These are phyloP conservation scores for Heliconius cydno DNA, from an alignment of 2,888 invertebrate species.

Conservation along the genomic window DNA sequence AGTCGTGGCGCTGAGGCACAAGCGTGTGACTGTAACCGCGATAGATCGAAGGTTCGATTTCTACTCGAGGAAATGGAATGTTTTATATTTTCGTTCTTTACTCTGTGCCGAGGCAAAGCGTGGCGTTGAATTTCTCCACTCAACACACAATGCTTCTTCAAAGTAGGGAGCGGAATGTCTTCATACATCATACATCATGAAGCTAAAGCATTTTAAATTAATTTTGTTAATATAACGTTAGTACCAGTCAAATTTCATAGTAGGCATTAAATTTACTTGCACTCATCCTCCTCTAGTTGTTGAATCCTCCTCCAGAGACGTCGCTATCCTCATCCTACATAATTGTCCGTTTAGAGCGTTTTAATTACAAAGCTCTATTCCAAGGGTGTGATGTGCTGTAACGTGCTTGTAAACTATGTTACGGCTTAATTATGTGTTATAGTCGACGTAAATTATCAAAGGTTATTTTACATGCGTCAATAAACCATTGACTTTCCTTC, in stretches of 20 bases:
- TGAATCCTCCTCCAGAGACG: constrained; percentile 49
- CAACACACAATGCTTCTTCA: too few relatives aligned
- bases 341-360: constrained; percentile 78
- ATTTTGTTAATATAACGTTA: constrained; percentile 5
- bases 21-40: too few relatives aligned
- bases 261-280: constrained; percentile 25
- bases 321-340: constrained; percentile 51
- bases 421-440: constrained; percentile 54
- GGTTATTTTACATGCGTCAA: constrained; percentile 28
- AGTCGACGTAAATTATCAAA: constrained; percentile 41
- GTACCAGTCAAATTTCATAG: constrained; percentile 19
- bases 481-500: constrained; percentile 4
- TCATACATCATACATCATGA: too few relatives aligned
- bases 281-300: constrained; percentile 26
- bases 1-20: too few relatives aligned
- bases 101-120: too few relatives aligned
- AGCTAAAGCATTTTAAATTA: background rate
- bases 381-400: constrained; percentile 74
- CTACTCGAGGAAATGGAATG: too few relatives aligned
- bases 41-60: too few relatives aligned
- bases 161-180: too few relatives aligned
- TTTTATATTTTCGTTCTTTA: too few relatives aligned
- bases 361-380: constrained; percentile 79
- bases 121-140: too few relatives aligned
- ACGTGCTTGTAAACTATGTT: constrained; percentile 75